These are phyloP conservation scores for Acrobasis repandana DNA, from an alignment of 2,888 invertebrate genomes.

Conservation along the genomic window DNA sequence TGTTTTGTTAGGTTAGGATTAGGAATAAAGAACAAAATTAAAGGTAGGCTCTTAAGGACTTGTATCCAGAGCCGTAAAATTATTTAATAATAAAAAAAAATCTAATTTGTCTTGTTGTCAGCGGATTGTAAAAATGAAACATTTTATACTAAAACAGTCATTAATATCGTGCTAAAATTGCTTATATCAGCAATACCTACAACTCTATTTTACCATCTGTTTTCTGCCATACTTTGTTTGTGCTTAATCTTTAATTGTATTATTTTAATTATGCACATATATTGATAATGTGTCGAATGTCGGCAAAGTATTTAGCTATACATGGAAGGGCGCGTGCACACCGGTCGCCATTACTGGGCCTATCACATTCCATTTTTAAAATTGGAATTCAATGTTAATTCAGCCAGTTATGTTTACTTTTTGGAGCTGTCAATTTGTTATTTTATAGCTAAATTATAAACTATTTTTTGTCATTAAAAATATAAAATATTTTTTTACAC, in stretches of 20 bases:
- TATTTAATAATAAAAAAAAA: no score
- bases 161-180: no score
- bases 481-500: no score
- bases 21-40: no score
- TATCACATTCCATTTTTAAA: slow-evolving; percentile 62
- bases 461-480: no score
- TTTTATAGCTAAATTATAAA: neutral
- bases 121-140: no score
- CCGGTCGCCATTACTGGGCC: slow-evolving; percentile 51
- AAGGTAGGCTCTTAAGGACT: no score
- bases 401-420: slow-evolving; percentile 41
- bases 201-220: neutral
- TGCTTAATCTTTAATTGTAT: slow-evolving; percentile 12
- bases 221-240: neutral
- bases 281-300: slow-evolving; percentile 67
- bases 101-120: no score
- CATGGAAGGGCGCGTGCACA: slow-evolving; percentile 54
- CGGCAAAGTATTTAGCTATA: slow-evolving; percentile 48
- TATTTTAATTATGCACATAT: slow-evolving; percentile 29
- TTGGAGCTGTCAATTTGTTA: slow-evolving; percentile 43
- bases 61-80: no score
- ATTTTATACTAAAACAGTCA: no score
- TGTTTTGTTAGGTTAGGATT: no score
- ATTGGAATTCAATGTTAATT: slow-evolving; percentile 67
- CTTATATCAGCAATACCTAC: no score